Evolutionary conservation across 2,113 vertebrate genomes (phyloP).

Genomic region (Cavia aperea): DNA sequence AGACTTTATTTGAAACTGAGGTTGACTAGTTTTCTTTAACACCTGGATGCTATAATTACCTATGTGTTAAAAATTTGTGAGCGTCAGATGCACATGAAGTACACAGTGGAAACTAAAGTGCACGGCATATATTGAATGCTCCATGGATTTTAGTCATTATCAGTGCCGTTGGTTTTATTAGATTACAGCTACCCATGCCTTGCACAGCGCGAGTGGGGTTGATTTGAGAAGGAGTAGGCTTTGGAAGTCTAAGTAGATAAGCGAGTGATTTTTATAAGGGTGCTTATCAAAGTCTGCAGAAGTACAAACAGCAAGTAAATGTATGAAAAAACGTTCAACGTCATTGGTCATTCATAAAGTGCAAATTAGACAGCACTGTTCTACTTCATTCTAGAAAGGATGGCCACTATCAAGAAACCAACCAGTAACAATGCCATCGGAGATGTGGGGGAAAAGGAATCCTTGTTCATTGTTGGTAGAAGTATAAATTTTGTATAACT

Average conservation of each 20-base stretch:
- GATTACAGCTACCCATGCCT: not conserved
- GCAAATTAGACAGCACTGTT: not conserved
- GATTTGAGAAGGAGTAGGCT: too few relatives aligned
- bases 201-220: too few relatives aligned
- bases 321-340: too few relatives aligned
- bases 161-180: not conserved
- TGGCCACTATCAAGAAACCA: not conserved
- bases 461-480: not conserved
- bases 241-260: too few relatives aligned
- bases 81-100: not conserved
- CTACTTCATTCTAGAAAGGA: not conserved
- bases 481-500: too few relatives aligned
- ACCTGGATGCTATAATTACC: not conserved
- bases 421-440: not conserved
- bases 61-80: not conserved
- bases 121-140: not conserved
- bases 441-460: not conserved
- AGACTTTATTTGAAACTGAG: not conserved
- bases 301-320: not conserved
- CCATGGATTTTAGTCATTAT: not conserved
- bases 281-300: too few relatives aligned
- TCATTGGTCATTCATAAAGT: not conserved
- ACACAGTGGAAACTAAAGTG: not conserved
- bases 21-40: not conserved
- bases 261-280: too few relatives aligned